These are phyloP conservation scores for Homarus gammarus DNA, from an alignment of 2,888 invertebrate genomes.

Conservation along the genomic window DNA sequence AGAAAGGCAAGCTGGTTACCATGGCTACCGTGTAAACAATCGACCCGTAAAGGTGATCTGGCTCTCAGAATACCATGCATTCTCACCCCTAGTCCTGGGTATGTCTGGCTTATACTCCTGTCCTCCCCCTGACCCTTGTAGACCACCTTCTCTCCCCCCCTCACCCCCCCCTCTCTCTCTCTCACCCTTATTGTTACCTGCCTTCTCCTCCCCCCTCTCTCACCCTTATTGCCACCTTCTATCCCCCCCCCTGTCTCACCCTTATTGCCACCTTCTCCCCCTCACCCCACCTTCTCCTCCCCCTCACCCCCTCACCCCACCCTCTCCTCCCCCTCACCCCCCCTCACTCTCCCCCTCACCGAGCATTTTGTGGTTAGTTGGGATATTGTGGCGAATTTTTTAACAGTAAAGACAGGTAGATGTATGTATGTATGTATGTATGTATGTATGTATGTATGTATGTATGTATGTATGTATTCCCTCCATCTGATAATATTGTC, in stretches of 20 bases:
- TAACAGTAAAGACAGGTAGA: neutral
- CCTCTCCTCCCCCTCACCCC: neutral
- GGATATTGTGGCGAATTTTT: too few relatives aligned
- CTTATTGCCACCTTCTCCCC: neutral
- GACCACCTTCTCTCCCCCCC: neutral
- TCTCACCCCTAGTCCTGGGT: constrained; percentile 26
- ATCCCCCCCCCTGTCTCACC: neutral
- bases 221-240: neutral
- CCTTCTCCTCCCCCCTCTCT: neutral
- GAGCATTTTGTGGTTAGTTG: neutral
- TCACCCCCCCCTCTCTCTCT: constrained; percentile 7
- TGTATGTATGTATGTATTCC: neutral
- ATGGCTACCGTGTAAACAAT: constrained; percentile 69
- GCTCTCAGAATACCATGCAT: constrained; percentile 30
- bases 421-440: neutral
- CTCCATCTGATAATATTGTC: neutral
- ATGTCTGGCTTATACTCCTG: neutral
- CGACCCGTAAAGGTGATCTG: constrained; percentile 39
- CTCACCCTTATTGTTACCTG: neutral
- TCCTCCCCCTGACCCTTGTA: neutral
- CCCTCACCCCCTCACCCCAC: neutral
- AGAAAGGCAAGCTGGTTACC: constrained; percentile 64
- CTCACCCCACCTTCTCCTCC: neutral
- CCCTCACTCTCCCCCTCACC: neutral
- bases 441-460: neutral